These are phyloP conservation scores for Priocnemis perturbator DNA, from an alignment of 2,888 invertebrate genomes.

Conservation along the genomic window DNA sequence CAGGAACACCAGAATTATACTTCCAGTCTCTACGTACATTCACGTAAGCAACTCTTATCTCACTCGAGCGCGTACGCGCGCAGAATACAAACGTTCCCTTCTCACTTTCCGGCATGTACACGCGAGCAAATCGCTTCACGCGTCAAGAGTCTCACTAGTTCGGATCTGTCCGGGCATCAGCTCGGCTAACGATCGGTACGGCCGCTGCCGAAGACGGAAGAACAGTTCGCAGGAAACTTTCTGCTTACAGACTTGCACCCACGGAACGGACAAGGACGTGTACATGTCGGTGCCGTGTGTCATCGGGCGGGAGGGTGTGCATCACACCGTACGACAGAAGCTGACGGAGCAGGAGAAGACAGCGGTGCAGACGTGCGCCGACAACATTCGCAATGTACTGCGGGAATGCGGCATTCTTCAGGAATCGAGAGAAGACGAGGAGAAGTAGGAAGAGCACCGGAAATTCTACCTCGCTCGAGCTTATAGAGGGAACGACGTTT, in stretches of 20 bases:
- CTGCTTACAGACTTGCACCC: slow-evolving; percentile 65
- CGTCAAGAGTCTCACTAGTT: slow-evolving; percentile 9
- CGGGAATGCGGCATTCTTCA: slow-evolving; percentile 67
- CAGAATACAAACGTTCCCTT: neutral
- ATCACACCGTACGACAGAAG: slow-evolving; percentile 76
- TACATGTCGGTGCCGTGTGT: slow-evolving; percentile 79
- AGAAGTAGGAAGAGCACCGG: slow-evolving; percentile 30
- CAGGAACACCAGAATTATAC: slow-evolving; percentile 73
- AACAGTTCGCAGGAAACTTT: slow-evolving; percentile 15
- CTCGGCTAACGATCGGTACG: slow-evolving; percentile 24
- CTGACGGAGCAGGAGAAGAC: slow-evolving; percentile 71
- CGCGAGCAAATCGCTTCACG: neutral
- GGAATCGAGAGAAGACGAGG: slow-evolving; percentile 43
- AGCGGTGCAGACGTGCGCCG: slow-evolving; percentile 64
- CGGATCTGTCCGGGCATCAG: slow-evolving; percentile 13
- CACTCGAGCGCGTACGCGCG: neutral
- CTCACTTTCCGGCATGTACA: too few relatives aligned
- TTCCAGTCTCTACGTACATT: slow-evolving; percentile 74
- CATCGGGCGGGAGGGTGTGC: slow-evolving; percentile 75
- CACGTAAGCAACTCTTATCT: slow-evolving; percentile 63
- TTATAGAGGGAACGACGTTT: slow-evolving; percentile 27
- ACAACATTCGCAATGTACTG: slow-evolving; percentile 62
- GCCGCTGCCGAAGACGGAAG: neutral
- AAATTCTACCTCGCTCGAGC: slow-evolving; percentile 27
- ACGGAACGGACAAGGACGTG: slow-evolving; percentile 79